Percentiles rank a stretch among this genome's conserved stretches.
phyloP scores from a whole-genome alignment of 2,888 invertebrate species.

The Polydrusus cervinus region DNA sequence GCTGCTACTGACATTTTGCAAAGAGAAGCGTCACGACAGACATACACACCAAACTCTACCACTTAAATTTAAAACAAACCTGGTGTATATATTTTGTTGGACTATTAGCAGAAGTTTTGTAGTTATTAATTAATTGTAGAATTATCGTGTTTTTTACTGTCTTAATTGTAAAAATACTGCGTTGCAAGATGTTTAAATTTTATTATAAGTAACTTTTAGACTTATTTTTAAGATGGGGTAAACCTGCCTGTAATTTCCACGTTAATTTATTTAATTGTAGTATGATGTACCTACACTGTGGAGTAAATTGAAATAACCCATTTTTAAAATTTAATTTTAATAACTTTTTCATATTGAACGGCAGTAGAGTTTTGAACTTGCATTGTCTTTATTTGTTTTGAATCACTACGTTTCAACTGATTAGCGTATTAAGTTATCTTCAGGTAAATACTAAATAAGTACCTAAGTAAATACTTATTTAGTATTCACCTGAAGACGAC shows the following conservation, averaged over 20 bases:
- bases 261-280: constrained; percentile 25
- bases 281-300: background rate
- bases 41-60: background rate
- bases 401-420: too few relatives aligned
- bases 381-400: too few relatives aligned
- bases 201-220: constrained; percentile 28
- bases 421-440: too few relatives aligned
- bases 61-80: constrained; percentile 8
- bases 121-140: constrained; percentile 19
- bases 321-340: background rate
- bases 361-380: too few relatives aligned
- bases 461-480: too few relatives aligned
- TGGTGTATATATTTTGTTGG: constrained; percentile 13
- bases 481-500: too few relatives aligned
- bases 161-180: constrained; percentile 37
- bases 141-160: constrained; percentile 36
- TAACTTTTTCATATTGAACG: too few relatives aligned
- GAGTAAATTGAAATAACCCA: too few relatives aligned
- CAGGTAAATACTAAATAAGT: too few relatives aligned
- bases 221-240: constrained; percentile 21
- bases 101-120: constrained; percentile 5
- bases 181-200: constrained; percentile 41
- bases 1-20: background rate
- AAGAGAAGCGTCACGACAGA: background rate
- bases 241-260: constrained; percentile 18